Percentiles rank a stretch among this genome's conserved stretches.
Evolutionary conservation across 2,113 vertebrate genomes (phyloP).

Genomic region (Sturnus vulgaris): DNA sequence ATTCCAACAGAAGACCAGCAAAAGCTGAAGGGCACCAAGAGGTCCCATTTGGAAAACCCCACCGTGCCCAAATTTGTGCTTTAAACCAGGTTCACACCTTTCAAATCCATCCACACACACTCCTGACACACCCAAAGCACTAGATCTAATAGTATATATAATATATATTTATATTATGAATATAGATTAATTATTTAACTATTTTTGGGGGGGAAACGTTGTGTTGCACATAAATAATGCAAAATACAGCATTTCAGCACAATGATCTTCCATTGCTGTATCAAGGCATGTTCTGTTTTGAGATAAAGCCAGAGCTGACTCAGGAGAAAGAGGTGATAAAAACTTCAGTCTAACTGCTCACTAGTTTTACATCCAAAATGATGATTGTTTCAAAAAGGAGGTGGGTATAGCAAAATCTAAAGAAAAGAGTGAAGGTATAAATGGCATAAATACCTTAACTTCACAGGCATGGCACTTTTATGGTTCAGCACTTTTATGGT

Average conservation of each 20-base stretch:
- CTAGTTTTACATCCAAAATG: background rate
- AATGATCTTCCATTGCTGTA: background rate
- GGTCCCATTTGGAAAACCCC: background rate
- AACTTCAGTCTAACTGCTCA: background rate
- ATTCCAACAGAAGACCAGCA: fast-evolving
- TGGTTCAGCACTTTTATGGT: background rate
- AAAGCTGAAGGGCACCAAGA: fast-evolving
- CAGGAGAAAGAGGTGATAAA: background rate
- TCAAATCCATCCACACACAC: background rate
- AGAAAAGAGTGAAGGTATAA: background rate
- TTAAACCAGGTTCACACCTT: background rate
- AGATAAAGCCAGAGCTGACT: background rate
- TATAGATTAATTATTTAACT: background rate
- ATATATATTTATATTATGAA: too few species aligned
- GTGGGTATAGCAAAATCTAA: background rate
- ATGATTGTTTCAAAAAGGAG: background rate
- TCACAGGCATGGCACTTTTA: background rate
- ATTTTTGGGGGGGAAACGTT: background rate
- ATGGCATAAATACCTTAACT: background rate
- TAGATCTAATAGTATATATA: too few species aligned
- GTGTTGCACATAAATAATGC: background rate
- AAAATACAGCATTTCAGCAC: background rate
- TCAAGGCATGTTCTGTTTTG: background rate
- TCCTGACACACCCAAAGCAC: background rate
- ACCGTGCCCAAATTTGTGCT: fast-evolving